A percentile compares a stretch with the other conserved stretches of the same genome.
Conservation (phyloP, 2,888 invertebrate genomes). For the Trichogramma evanescens region DNA sequence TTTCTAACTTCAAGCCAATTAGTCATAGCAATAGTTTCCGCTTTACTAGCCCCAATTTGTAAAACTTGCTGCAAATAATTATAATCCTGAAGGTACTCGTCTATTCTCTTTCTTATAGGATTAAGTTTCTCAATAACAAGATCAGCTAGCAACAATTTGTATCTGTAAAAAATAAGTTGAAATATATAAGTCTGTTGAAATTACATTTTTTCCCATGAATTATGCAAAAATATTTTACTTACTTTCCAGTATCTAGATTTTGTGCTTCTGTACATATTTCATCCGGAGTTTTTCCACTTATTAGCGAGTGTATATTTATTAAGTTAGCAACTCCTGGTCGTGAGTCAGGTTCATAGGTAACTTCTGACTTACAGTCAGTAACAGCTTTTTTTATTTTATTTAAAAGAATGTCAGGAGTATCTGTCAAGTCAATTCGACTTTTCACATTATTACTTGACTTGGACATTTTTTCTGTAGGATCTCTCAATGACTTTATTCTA, state of each 20-base stretch:
- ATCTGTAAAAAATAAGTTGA: constrained; percentile 47
- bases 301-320: constrained; percentile 71
- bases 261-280: constrained; percentile 62
- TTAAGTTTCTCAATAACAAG: constrained; percentile 61
- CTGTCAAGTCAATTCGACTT: constrained; percentile 73
- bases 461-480: constrained; percentile 93
- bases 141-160: constrained; percentile 68
- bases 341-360: constrained; percentile 70
- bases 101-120: constrained; percentile 62
- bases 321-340: constrained; percentile 89
- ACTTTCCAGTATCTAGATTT: constrained; percentile 67
- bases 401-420: constrained; percentile 62
- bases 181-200: neutral
- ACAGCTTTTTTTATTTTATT: constrained; percentile 79
- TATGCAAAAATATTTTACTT: constrained; percentile 23
- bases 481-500: constrained; percentile 74
- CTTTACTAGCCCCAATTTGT: constrained; percentile 58
- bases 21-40: constrained; percentile 55
- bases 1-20: constrained; percentile 60
- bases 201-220: neutral
- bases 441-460: constrained; percentile 81
- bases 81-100: constrained; percentile 54
- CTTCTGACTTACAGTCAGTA: constrained; percentile 78
- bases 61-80: constrained; percentile 60
- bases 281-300: constrained; percentile 60